Base-by-base conservation (phyloP, 2,113 vertebrate genomes). In the Chitala chitala region DNA sequence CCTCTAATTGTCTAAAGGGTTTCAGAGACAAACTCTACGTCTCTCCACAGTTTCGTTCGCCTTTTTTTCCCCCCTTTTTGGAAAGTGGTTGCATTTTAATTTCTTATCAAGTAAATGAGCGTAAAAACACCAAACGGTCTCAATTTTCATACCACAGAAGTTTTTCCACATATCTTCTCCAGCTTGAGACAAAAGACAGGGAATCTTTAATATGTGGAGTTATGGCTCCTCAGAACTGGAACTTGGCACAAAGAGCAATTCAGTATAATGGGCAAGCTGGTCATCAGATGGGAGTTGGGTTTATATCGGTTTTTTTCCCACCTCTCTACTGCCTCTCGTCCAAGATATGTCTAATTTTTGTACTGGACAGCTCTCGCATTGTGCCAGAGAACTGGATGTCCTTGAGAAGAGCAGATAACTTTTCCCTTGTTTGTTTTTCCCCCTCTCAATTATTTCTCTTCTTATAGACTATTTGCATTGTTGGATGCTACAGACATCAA, bases 231-330 rank as follows among this genome's bases (percentile, higher is more conserved):
- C 80, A 84, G 84, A 85, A 79, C 80, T 78, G 84, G 82, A 74
- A 82, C 79, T 91, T 91, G 90, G 89, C 89, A 89, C 75, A 75
- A 78, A 76, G 68, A 46, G 65, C 29, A 80, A 81, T 84, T 86
- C 86, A 82, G 86, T 85, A 82, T 89, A 87, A 89, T 84, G 86
- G 86, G 88, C 90, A 91, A 90, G 89, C 89, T 91, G 89, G 88
- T 90, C 89, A 87, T 91, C 89, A 91, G 89, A 91, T 91, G 88
- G 89, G 87, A 89, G 83, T 80, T 78, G 86, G 84, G 82, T 87
- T 89, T 88, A 87, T 90, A 90, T 87, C 84, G 72, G 76, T 77
- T 80, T 82, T 76, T 75, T 63, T 59, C 61, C 66, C 74, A 58
- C 74, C 79, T 84, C 83, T 80, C 77, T 44, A 80, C 80, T 82